Evolutionary conservation across 1,140 invertebrate genomes (phyloP).

Genomic region (Bombus breviceps): DNA sequence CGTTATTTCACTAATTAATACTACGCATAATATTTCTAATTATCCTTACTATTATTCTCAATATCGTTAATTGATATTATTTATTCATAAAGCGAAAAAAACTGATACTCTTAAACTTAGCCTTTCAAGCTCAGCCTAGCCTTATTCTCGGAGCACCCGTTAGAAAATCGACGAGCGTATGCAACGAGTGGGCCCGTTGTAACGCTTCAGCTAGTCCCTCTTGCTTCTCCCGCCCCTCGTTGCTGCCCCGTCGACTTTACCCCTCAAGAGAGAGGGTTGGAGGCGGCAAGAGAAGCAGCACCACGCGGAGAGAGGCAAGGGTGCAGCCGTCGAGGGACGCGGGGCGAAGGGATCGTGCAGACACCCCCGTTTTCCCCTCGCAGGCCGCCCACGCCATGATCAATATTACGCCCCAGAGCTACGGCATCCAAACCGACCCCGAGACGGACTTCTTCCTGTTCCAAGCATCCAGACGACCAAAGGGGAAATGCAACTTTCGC

Average conservation of each 20-base stretch:
- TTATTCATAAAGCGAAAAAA: no score
- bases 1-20: no score
- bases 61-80: no score
- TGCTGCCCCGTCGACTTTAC: constrained; percentile 44
- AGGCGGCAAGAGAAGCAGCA: constrained; percentile 27
- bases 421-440: constrained; percentile 79
- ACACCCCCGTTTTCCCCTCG: constrained; percentile 62
- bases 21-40: no score
- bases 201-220: constrained; percentile 75
- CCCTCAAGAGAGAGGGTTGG: constrained; percentile 24
- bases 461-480: constrained; percentile 66
- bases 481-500: constrained; percentile 61
- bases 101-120: no score
- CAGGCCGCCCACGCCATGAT: constrained; percentile 77
- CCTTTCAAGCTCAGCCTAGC: no score
- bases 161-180: constrained; percentile 65
- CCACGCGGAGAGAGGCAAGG: constrained; percentile 27
- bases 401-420: constrained; percentile 81
- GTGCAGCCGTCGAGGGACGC: constrained; percentile 15
- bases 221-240: constrained; percentile 13
- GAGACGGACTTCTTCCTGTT: constrained; percentile 78
- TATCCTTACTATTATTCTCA: no score
- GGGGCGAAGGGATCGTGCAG: constrained; percentile 73
- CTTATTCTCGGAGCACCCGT: constrained; percentile 63
- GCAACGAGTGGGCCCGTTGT: constrained; percentile 75